Base-by-base conservation (phyloP, 2,888 invertebrate species). In the Drosophila phalerata region DNA sequence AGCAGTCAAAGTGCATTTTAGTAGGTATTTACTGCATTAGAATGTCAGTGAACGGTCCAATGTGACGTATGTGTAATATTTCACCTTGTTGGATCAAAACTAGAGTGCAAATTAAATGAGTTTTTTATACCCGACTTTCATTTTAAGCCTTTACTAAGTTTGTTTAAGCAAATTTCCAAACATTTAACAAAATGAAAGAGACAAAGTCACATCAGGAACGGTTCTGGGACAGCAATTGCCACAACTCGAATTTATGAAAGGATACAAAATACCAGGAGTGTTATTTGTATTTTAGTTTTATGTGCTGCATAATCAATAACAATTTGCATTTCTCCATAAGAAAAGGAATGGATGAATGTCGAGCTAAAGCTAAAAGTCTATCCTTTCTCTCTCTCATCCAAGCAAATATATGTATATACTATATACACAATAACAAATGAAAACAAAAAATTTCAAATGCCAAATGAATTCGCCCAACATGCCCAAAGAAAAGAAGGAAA, bases 301-400 rank as follows among this genome's bases (percentile, higher is more conserved):
- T 88, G 63, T 75, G 73, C 65, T 71, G 72, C 85, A 79, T 81
- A 85, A 85, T 85, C 85, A 89, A 85, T 85, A 85, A 87, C 85
- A 87, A 85, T 85, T 87, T 89, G 75, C 89, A 85, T 85, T 85
- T 89, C 60, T 73, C 58, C 63, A 67, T 25, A 63, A 40, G 38
- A 15, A 47, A 40, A 9, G 45, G 15, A 61, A 53, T 45, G 48
- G 22, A 40, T 32, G 38, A 64, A 56, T 32, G 58, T 34, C 47
- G 45, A 66, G 32, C 53, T 28, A 5, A 40, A 67, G 47, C 51
- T 37, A 57, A 60, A 71, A 55, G 37, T 58, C 60, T 56, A 34
- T 69, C 63, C 63, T 51, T 8, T 17, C 28, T 17, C 56, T 17
- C 56, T 43, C n/a, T 73, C 43, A 71, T 37, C 56, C 22, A 58